A percentile compares a stretch with the other conserved stretches of the same genome.
phyloP scores from a whole-genome alignment of 2,113 vertebrate species.

The Chunga burmeisteri region DNA sequence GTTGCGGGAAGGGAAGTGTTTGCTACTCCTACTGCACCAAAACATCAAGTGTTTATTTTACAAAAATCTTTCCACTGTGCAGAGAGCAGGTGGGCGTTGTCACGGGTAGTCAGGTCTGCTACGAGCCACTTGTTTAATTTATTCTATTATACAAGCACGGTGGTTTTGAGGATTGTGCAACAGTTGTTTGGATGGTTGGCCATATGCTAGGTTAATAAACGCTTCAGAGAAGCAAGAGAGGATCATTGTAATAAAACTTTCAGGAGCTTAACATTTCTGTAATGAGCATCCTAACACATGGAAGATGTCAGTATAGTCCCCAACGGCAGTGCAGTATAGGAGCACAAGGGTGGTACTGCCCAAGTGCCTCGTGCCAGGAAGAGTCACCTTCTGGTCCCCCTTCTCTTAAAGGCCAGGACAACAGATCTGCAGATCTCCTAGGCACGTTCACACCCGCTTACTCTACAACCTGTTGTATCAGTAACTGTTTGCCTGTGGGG shows the following conservation, averaged over 20 bases:
- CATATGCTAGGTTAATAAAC: not conserved
- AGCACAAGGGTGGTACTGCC: not conserved
- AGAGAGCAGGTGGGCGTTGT: not conserved
- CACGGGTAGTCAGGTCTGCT: not conserved
- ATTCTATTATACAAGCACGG: not conserved
- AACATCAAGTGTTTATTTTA: not conserved
- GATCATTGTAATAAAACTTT: not conserved
- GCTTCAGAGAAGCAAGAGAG: not conserved
- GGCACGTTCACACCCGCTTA: not conserved
- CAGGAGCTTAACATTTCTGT: not conserved
- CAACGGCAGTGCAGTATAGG: rapidly evolving
- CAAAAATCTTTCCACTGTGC: not conserved
- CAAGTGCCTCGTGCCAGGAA: not conserved
- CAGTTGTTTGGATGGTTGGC: not conserved
- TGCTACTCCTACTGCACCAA: not conserved
- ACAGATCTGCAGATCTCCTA: not conserved
- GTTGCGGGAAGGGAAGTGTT: rapidly evolving
- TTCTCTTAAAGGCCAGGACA: not conserved
- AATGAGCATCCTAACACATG: not conserved
- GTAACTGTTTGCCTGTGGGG: not conserved
- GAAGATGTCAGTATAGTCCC: not conserved
- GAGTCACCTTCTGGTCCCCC: not conserved
- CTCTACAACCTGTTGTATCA: not conserved
- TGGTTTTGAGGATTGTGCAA: not conserved
- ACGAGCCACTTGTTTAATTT: not conserved